These are phyloP conservation scores for Scaptomyza montana DNA, from an alignment of 1,140 invertebrate genomes.

Conservation along the genomic window DNA sequence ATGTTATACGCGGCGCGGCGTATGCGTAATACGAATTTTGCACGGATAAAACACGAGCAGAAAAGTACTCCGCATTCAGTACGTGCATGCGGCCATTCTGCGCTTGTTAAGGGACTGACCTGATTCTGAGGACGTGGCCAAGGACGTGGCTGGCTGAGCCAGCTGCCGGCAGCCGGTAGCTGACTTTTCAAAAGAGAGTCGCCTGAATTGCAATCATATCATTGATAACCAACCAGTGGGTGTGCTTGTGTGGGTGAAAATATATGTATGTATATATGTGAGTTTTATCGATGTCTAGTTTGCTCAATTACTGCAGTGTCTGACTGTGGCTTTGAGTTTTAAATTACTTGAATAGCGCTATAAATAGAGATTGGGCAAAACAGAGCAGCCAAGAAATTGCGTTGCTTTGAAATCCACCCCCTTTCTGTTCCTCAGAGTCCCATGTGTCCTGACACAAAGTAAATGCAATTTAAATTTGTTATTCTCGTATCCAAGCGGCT, in stretches of 20 bases:
- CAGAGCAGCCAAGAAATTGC: conserved; percentile 18
- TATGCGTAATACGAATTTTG: conserved; percentile 20
- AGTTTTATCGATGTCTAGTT: conserved; percentile 25
- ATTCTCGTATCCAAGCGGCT: conserved; percentile 14
- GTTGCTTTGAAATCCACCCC: neutral
- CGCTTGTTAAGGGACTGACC: conserved; percentile 9
- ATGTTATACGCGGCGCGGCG: conserved; percentile 6
- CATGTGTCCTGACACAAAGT: neutral
- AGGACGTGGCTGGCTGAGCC: conserved; percentile 23
- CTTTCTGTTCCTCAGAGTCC: too few relatives aligned
- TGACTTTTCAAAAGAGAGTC: neutral
- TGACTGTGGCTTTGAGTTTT: conserved; percentile 16
- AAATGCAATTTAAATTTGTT: conserved; percentile 66
- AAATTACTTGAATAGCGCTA: conserved; percentile 35
- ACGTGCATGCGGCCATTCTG: neutral
- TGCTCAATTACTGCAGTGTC: conserved; percentile 34
- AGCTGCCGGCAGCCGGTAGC: conserved; percentile 26
- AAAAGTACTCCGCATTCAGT: conserved; percentile 2
- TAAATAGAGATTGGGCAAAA: conserved; percentile 25
- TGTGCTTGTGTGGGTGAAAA: neutral
- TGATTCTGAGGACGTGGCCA: conserved; percentile 20
- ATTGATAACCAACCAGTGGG: conserved; percentile 1
- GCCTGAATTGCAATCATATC: conserved; percentile 31
- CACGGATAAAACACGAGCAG: neutral
- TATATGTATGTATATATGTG: neutral